Base-by-base conservation (phyloP, 1,140 invertebrate species). In the Liolophura sinensis region DNA sequence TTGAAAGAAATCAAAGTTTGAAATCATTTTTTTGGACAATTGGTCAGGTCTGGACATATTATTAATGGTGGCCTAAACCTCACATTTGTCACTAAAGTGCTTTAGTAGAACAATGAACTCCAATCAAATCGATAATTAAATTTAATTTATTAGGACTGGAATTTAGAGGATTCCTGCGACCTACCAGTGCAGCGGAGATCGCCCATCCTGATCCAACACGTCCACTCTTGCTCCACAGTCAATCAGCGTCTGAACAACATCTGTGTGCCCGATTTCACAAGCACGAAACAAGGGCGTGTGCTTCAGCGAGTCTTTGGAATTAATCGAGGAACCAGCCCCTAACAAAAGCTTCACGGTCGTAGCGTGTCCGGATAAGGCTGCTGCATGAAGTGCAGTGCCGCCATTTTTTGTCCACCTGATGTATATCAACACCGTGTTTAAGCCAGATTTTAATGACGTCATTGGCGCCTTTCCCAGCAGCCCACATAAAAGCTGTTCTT, bases 111-210 rank as follows among this genome's bases (percentile, higher is more conserved):
- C 3, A 40, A 9, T 40, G 31, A 40, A 40, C n/a, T n/a, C n/a
- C n/a, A n/a, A n/a, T n/a, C n/a, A n/a, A n/a, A n/a, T n/a, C n/a
- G n/a, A n/a, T n/a, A 40, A 40, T 5, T 3, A 40, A 40, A 40
- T 9, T 5, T 40, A 40, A 40, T 40, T 40, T 3, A 40, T 40
- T 40, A 40, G 9, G 31, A 3, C 31, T 40, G 31, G 31, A 40
- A 5, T 40, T 40, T 40, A 40, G 31, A 3, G 3, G 31, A 9
- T 40, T 9, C 3, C 9, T 40, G 31, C 31, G 3, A 63, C 69
- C 51, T 63, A 85, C 85, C 85, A 86, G 65, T 86, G 85, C n/a
- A 86, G 65, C n/a, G 83, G 75, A 49, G 84, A 82, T 24, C 82
- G 66, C 1, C 83, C 83, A 70, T 85, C 77, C 40, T 81, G 73